Evolutionary conservation across 2,797 vertebrate genomes (phyloP), one percentile per base, ranked within the genome.

Genomic region (Botia kubotai): DNA sequence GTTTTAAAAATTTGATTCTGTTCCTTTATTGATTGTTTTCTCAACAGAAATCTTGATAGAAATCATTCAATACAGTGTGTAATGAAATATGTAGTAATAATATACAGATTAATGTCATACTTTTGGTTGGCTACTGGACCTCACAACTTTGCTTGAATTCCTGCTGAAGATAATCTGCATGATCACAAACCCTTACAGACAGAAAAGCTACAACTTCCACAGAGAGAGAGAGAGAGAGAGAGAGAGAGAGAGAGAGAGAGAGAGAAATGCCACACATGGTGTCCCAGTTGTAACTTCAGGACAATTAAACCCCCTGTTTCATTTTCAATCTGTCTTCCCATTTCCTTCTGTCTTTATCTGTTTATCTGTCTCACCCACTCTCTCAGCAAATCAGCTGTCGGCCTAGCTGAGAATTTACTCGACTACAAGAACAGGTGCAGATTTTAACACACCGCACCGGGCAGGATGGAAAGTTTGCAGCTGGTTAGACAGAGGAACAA

Each of bases 371-470:
- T 68, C 46, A 7, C 65, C 67, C 21, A 43, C 50, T 82, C 75
- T 36, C 62, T 67, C 63, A 82, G 81, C 66, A 52, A 39, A 69
- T 87, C 86, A 87, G 87, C 83, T 89, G 83, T 87, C 72, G 53
- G 66, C 50, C 46, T 65, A 16, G 19, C 46, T 70, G 48, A 17
- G 17, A 60, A 62, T 72, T 72, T 71, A 72, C 62, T 72, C 33
- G 21, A 62, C 55, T 14, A 74, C 50, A 68, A 21, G 63, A 84
- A 84, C 80, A 82, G 83, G 75, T 84, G 75, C 60, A 26, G 69
- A 67, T 67, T 23, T 33, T 33, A 16, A 52, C 75, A 53, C 67
- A 66, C 33, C 52, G 36, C 48, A 48, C 48, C 26, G 23, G 58
- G 23, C 60, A 57, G 39, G 43, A 79, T 62, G 62, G 52, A 60